Evolutionary conservation across 2,113 vertebrate genomes (phyloP).

Genomic region (Rhabdornis inornatus): DNA sequence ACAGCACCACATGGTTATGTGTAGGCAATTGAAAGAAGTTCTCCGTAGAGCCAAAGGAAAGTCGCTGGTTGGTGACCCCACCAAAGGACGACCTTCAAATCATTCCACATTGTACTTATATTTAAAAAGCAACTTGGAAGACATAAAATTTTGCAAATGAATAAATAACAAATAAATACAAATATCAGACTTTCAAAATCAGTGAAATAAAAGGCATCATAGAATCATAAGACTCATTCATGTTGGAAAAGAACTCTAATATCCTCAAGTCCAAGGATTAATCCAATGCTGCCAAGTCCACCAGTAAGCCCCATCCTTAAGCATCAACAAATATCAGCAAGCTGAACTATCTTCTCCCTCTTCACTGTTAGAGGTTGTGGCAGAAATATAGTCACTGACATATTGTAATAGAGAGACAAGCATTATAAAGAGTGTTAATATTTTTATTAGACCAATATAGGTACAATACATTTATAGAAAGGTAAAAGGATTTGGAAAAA

Average conservation of each 20-base stretch:
- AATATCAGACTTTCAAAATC: background rate
- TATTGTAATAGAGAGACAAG: background rate
- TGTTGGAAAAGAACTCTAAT: background rate
- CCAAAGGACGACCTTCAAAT: fast-evolving
- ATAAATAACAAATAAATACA: background rate
- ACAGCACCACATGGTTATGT: fast-evolving
- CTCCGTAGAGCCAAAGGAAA: background rate
- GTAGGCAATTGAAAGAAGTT: background rate
- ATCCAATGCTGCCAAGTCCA: background rate
- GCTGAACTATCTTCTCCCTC: background rate
- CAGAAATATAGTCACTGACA: background rate
- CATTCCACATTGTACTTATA: background rate
- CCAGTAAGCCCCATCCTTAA: background rate
- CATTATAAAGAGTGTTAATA: background rate
- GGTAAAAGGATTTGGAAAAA: background rate
- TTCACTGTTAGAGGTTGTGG: background rate
- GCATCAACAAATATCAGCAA: background rate
- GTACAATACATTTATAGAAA: background rate
- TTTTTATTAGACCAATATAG: background rate
- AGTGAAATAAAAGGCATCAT: background rate
- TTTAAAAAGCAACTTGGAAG: background rate
- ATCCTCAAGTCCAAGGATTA: background rate
- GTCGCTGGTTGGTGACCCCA: background rate
- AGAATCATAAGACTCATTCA: background rate
- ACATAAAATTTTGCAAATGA: background rate